Percentiles rank a stretch among this genome's conserved stretches.
phyloP scores from a whole-genome alignment of 1,140 invertebrate genomes.

The Microplitis demolitor region DNA sequence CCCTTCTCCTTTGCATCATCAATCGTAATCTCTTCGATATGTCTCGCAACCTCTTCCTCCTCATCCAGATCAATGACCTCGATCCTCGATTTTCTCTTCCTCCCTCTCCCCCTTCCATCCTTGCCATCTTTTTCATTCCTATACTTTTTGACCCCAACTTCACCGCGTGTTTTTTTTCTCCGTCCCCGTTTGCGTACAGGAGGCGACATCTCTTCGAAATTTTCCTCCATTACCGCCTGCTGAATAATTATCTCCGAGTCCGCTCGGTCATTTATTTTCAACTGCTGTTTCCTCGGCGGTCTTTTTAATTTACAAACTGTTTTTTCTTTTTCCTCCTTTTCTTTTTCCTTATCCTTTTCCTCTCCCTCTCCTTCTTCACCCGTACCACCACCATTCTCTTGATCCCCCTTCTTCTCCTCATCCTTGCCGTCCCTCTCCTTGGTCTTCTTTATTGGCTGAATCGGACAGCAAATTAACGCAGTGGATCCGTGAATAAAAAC shows the following conservation, averaged over 20 bases:
- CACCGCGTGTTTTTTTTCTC: conserved; percentile 36
- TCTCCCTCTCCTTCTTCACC: neutral
- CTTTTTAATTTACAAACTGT: conserved; percentile 43
- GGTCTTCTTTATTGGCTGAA: neutral
- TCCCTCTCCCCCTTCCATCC: conserved; percentile 30
- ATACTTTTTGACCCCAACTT: conserved; percentile 16
- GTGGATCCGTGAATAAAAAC: conserved; percentile 2
- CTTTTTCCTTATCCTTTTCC: no score
- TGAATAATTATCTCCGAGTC: conserved; percentile 60
- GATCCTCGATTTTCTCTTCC: conserved; percentile 43
- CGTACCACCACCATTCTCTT: neutral
- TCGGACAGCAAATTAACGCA: neutral
- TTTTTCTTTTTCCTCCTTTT: neutral
- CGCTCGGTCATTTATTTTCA: conserved; percentile 53
- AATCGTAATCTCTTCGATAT: conserved; percentile 50
- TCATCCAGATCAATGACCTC: conserved; percentile 52
- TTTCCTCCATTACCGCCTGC: conserved; percentile 45
- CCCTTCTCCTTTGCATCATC: conserved; percentile 55
- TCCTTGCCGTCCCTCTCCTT: neutral
- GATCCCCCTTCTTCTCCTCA: no score
- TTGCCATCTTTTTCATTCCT: conserved; percentile 39
- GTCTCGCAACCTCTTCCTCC: neutral
- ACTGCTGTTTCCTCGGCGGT: conserved; percentile 54
- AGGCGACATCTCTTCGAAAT: conserved; percentile 49
- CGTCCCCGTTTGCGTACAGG: conserved; percentile 42